Evolutionary conservation across 1,140 invertebrate genomes (phyloP).

Genomic region (Theocolax elegans): DNA sequence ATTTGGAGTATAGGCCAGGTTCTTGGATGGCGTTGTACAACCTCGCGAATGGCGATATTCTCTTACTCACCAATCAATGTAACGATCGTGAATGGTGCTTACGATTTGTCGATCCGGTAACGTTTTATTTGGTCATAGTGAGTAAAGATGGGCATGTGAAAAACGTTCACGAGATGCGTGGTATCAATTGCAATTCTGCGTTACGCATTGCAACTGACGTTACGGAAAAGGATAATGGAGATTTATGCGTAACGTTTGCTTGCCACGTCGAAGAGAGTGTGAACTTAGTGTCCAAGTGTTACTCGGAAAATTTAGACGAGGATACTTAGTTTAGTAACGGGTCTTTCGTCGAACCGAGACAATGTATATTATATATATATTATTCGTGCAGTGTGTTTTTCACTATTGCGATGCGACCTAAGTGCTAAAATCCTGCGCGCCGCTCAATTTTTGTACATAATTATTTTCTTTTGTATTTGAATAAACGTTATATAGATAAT

Average conservation of each 20-base stretch:
- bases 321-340: too few species aligned
- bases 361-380: too few species aligned
- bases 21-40: constrained; percentile 6
- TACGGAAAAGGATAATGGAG: background rate
- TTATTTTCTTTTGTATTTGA: too few species aligned
- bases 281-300: background rate
- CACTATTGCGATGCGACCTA: too few species aligned
- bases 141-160: background rate
- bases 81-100: constrained; percentile 3
- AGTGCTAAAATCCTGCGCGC: too few species aligned
- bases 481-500: too few species aligned
- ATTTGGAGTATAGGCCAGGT: background rate
- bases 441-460: too few species aligned
- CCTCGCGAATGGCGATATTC: background rate
- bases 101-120: background rate
- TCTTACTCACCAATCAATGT: background rate
- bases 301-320: background rate
- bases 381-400: too few species aligned
- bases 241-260: constrained; percentile 6
- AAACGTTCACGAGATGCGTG: background rate
- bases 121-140: background rate
- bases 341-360: too few species aligned
- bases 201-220: background rate
- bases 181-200: background rate
- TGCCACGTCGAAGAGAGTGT: background rate